Conservation (phyloP, 2,113 vertebrate genomes). For the Salminus brasiliensis region DNA sequence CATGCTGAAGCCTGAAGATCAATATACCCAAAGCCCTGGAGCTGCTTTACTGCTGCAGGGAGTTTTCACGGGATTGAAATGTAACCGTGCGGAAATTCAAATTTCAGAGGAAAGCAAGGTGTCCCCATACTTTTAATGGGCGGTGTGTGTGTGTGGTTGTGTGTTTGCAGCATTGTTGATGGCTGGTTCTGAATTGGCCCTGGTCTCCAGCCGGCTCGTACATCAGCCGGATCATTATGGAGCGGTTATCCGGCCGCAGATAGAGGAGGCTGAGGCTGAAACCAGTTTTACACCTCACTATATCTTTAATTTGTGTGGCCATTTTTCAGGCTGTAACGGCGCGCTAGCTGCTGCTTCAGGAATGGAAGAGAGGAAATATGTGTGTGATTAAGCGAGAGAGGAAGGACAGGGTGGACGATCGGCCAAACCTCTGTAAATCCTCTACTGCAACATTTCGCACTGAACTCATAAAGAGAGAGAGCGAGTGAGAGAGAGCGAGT, state of each 20-base stretch:
- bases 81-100: too few relatives aligned
- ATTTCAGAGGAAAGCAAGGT: too few relatives aligned
- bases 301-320: constrained; percentile 29
- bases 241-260: background rate
- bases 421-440: background rate
- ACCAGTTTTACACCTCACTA: too few relatives aligned
- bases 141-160: too few relatives aligned
- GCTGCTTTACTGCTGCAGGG: too few relatives aligned
- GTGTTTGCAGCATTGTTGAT: too few relatives aligned
- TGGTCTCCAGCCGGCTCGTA: background rate
- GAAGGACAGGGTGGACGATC: background rate
- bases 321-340: constrained; percentile 57
- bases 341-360: constrained; percentile 12
- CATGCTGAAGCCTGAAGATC: too few relatives aligned
- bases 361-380: constrained; percentile 35
- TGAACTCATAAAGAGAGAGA: background rate
- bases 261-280: background rate
- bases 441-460: background rate
- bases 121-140: too few relatives aligned
- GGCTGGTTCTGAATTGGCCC: too few relatives aligned
- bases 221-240: background rate
- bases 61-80: too few relatives aligned
- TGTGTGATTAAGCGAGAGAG: constrained; percentile 34
- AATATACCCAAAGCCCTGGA: too few relatives aligned
- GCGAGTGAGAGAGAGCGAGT: too few relatives aligned